phyloP scores from a whole-genome alignment of 2,113 vertebrate genomes.

The Gavialis gangeticus region DNA sequence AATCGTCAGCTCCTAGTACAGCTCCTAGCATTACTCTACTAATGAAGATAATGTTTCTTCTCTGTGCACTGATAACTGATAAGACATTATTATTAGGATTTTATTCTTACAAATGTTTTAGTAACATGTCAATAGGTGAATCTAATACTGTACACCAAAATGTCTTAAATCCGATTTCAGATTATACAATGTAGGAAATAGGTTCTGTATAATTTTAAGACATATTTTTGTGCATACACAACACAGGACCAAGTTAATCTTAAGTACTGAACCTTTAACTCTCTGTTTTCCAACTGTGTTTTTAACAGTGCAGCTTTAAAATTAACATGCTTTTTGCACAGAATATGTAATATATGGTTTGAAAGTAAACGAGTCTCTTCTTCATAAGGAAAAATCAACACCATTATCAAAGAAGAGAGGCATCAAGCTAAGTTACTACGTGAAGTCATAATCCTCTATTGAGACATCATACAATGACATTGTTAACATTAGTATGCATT shows the following conservation, averaged over 20 bases:
- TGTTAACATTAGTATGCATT: constrained; percentile 54
- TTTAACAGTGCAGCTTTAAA: background rate
- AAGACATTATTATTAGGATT: background rate
- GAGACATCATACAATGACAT: constrained; percentile 46
- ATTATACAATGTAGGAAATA: background rate
- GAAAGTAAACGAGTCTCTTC: constrained; percentile 17
- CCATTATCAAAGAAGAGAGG: constrained; percentile 43
- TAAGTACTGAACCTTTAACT: background rate
- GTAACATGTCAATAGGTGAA: background rate
- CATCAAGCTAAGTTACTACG: constrained; percentile 59
- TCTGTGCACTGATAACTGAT: background rate
- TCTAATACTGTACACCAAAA: constrained; percentile 6
- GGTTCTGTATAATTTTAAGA: background rate
- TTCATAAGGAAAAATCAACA: constrained; percentile 52
- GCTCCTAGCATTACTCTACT: background rate
- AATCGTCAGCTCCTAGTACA: too few species aligned
- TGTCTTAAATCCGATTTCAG: background rate
- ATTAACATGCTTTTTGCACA: background rate
- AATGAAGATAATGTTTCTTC: constrained; percentile 36
- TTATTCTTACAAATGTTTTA: background rate
- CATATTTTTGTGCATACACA: background rate
- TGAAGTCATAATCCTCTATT: constrained; percentile 55
- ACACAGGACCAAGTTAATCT: background rate
- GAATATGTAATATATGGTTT: constrained; percentile 31
- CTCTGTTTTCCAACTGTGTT: background rate